Percentiles rank a stretch among this genome's conserved stretches.
Evolutionary conservation across 1,140 invertebrate species (phyloP).

Genomic region (Campoletis sonorensis): DNA sequence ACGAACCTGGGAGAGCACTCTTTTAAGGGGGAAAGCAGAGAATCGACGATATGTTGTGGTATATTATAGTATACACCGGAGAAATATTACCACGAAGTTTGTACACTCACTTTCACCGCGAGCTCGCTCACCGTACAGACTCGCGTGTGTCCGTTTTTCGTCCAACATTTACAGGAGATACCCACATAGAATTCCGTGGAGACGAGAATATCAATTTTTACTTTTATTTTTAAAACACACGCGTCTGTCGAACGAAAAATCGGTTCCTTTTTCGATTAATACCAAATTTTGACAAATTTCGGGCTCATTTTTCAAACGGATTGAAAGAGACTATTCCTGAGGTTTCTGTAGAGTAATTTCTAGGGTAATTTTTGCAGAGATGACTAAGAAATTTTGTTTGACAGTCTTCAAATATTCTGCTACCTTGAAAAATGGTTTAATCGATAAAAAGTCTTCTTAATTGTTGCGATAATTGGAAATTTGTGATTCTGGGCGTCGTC

Average conservation of each 20-base stretch:
- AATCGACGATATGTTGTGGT: conserved; percentile 7
- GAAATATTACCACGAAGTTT: conserved; percentile 23
- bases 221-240: background rate
- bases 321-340: no score
- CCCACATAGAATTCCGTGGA: background rate
- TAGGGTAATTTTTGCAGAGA: no score
- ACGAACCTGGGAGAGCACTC: conserved; percentile 59
- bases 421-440: no score
- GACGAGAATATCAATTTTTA: background rate
- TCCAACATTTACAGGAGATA: conserved; percentile 48
- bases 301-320: no score
- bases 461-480: no score
- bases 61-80: background rate
- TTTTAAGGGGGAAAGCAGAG: conserved; percentile 69
- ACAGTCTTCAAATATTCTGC: no score
- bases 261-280: no score
- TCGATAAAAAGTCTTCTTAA: no score
- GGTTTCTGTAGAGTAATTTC: no score
- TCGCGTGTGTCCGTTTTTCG: conserved; percentile 53
- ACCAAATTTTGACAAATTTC: no score
- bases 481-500: no score
- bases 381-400: no score
- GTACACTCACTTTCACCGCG: conserved; percentile 67
- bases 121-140: conserved; percentile 14
- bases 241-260: background rate